Conservation (phyloP, 2,888 invertebrate genomes). For the Eueremaeus valkanovi region DNA sequence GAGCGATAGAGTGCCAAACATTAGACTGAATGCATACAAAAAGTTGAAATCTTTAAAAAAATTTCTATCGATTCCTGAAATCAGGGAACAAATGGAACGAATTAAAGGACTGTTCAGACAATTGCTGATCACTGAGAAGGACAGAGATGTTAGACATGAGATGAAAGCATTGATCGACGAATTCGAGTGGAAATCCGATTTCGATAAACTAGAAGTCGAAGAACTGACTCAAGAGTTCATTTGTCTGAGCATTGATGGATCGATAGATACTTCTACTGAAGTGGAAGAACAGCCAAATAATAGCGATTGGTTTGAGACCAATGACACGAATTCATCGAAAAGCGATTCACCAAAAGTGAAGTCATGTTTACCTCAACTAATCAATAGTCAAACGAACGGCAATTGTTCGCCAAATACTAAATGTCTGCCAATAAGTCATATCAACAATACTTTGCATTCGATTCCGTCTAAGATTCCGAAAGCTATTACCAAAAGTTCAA, state of each 20-base stretch:
- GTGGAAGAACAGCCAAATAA: not conserved
- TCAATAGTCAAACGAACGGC: not conserved
- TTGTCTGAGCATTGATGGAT: not conserved
- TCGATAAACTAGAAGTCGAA: not conserved
- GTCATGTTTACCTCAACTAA: conserved; percentile 27
- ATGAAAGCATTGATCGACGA: not conserved
- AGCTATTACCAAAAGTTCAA: not conserved
- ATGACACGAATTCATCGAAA: not conserved
- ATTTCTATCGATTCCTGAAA: not conserved
- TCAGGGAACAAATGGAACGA: not conserved
- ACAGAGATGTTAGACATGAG: not conserved
- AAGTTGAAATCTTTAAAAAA: not conserved
- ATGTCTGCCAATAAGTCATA: not conserved
- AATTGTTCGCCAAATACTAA: no score
- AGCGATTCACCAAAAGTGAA: not conserved
- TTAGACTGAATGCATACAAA: conserved; percentile 3
- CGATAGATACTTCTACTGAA: not conserved
- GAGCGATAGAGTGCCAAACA: conserved; percentile 11
- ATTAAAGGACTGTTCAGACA: not conserved
- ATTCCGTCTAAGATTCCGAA: conserved; percentile 9
- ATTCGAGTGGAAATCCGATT: not conserved
- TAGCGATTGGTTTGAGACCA: not conserved
- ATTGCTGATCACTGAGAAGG: not conserved
- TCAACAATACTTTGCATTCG: not conserved
- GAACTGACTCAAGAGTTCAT: not conserved